Evolutionary conservation across 30 jellyfish, hydroid and myxozoan genomes (phyloP).

Genomic region (Calvadosia cruxmelitensis): DNA sequence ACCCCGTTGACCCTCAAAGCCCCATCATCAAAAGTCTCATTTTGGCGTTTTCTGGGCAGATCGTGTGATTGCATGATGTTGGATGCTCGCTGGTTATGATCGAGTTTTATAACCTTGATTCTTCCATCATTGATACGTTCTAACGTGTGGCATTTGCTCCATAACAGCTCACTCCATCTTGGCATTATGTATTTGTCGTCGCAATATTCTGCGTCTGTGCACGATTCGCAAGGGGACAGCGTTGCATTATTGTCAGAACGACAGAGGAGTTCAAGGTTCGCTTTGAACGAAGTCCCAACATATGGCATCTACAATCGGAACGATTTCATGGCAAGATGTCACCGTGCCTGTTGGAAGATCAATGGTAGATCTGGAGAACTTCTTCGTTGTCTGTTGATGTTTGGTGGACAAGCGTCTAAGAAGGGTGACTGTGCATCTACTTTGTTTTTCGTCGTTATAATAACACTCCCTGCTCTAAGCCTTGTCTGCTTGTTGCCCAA

Average conservation of each 20-base stretch:
- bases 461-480: conserved; percentile 39
- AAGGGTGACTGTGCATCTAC: conserved; percentile 66
- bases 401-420: conserved; percentile 82
- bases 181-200: conserved; percentile 53
- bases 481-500: conserved; percentile 45
- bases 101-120: too few species aligned
- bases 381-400: conserved; percentile 34
- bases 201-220: conserved; percentile 65
- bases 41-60: too few species aligned
- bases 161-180: too few species aligned
- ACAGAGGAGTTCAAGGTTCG: conserved; percentile 31
- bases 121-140: too few species aligned
- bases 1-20: too few species aligned
- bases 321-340: conserved; percentile 82
- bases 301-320: conserved; percentile 84
- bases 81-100: too few species aligned
- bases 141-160: too few species aligned
- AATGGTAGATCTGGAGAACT: conserved; percentile 56
- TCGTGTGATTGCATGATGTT: too few species aligned
- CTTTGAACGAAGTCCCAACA: conserved; percentile 73
- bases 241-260: conserved; percentile 50
- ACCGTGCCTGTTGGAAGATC: conserved; percentile 56
- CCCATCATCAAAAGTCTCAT: too few species aligned
- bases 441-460: conserved; percentile 40
- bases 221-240: conserved; percentile 40